Base-by-base conservation (phyloP, 2,113 vertebrate genomes). In the Casuarius casuarius region DNA sequence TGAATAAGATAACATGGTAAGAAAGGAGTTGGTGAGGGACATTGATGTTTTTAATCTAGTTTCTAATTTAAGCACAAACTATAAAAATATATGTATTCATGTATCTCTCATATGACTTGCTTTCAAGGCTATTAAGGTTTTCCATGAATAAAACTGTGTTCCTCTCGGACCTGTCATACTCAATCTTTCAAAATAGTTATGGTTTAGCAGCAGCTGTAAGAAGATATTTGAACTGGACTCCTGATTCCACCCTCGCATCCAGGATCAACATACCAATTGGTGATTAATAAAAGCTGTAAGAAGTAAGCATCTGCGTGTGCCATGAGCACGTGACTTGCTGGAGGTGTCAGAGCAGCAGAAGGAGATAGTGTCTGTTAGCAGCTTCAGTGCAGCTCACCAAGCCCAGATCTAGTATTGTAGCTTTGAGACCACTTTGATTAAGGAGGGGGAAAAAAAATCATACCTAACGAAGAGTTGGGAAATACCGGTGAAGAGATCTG, bases 61-160 rank as follows among this genome's bases (percentile, higher is more conserved):
- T 95, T 56, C 79, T 92, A 89, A 87, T 95, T 94, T 70, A 80
- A 61, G 59, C 89, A 62, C 1, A 7, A 66, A 46, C 74, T 94
- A 58, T 89, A 85, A 96, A 94, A 92, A 88, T 9, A 1, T 70
- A 70, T 25, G 49, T 80, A 58, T 89, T 82, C 62, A 76, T 91
- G 12, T 87, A 85, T 94, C 35, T 78, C 68, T 94, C 89, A 87
- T 70, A 59, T 94, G 95, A 95, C 92, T 94, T 42, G 49, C 63
- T 94, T 93, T 91, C 78, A 90, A 87, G 74, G 66, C 91, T 48
- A 22, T 40, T 70, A 46, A 79, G 58, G 52, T 67, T 91, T 87
- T 95, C 71, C 84, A 63, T 94, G 84, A 94, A 92, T 89, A 83
- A 94, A 92, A 66, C n/a, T 87, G 78, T 96, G 84, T 95, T 94